Percentiles rank a stretch among this genome's conserved stretches.
Conservation (phyloP, 2,888 invertebrate species). For the Chouioia cunea region DNA sequence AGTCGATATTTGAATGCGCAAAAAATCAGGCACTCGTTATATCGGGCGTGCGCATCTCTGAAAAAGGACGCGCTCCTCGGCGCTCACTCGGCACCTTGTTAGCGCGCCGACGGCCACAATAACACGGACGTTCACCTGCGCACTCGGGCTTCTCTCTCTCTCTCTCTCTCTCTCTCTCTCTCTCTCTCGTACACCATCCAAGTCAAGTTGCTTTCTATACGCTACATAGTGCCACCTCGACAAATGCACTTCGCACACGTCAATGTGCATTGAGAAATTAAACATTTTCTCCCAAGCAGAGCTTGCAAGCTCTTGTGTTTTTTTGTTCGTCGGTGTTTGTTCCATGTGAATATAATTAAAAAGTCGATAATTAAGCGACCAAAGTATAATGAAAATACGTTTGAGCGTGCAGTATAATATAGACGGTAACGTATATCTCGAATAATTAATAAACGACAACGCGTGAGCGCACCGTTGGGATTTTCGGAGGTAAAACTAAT, state of each 20-base stretch:
- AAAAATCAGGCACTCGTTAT: slow-evolving; percentile 64
- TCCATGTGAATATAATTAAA: too few species aligned
- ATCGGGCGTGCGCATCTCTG: slow-evolving; percentile 53
- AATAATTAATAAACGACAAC: slow-evolving; percentile 26
- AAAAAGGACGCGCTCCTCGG: slow-evolving; percentile 60
- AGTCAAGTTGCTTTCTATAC: background rate
- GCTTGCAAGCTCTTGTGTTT: too few species aligned
- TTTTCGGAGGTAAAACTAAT: background rate
- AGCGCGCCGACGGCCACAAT: slow-evolving; percentile 64
- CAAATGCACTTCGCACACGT: too few species aligned
- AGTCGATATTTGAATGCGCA: slow-evolving; percentile 69
- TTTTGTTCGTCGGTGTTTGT: too few species aligned
- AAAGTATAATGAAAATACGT: too few species aligned
- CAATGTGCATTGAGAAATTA: too few species aligned
- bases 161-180: slow-evolving; percentile 9
- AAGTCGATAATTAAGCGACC: too few species aligned
- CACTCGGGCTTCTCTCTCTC: background rate
- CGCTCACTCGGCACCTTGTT: slow-evolving; percentile 68
- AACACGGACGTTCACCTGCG: slow-evolving; percentile 65
- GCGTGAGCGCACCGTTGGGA: too few species aligned
- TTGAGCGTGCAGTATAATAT: too few species aligned
- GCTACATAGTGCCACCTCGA: slow-evolving; percentile 13
- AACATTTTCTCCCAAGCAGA: too few species aligned
- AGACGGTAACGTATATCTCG: too few species aligned
- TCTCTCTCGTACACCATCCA: slow-evolving; percentile 15